A percentile compares a stretch with the other conserved stretches of the same genome.
phyloP scores from a whole-genome alignment of 1,140 invertebrate species.

The Drosophila persimilis region DNA sequence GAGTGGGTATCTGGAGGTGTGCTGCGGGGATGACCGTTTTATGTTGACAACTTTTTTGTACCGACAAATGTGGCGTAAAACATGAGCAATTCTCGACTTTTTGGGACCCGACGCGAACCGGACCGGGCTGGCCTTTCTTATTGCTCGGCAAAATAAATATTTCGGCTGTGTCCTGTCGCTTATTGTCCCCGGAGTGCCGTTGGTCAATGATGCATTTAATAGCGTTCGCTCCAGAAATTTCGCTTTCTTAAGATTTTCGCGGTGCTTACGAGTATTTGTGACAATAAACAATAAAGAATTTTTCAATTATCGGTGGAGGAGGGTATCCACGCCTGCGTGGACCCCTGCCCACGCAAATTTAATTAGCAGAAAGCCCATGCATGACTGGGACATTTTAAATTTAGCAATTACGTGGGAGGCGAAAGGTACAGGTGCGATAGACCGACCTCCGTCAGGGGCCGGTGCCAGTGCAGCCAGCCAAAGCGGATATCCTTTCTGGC shows the following conservation, averaged over 20 bases:
- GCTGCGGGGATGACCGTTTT: neutral
- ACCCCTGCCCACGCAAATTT: constrained; percentile 40
- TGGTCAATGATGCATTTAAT: constrained; percentile 78
- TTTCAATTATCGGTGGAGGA: constrained; percentile 50
- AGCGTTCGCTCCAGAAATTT: constrained; percentile 54
- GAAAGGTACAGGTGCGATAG: constrained; percentile 6
- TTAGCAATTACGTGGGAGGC: constrained; percentile 61
- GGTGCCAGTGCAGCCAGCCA: constrained; percentile 13
- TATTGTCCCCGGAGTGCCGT: constrained; percentile 34
- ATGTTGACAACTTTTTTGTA: constrained; percentile 52
- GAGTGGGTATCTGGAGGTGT: constrained; percentile 6
- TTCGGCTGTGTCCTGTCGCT: constrained; percentile 10
- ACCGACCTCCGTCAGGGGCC: no score
- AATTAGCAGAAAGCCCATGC: constrained; percentile 58
- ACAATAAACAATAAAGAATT: constrained; percentile 27
- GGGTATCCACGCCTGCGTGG: neutral
- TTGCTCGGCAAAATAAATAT: constrained; percentile 34
- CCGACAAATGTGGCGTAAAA: constrained; percentile 59
- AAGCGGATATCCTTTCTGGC: constrained; percentile 66
- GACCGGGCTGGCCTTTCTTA: constrained; percentile 6
- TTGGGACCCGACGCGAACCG: constrained; percentile 15
- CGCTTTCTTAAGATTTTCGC: constrained; percentile 8
- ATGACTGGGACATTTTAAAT: constrained; percentile 53
- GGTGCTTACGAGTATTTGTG: constrained; percentile 37
- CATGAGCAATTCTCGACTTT: constrained; percentile 55